These are phyloP conservation scores for Rhynchonycteris naso DNA, from an alignment of 2,797 vertebrate genomes.

Conservation along the genomic window DNA sequence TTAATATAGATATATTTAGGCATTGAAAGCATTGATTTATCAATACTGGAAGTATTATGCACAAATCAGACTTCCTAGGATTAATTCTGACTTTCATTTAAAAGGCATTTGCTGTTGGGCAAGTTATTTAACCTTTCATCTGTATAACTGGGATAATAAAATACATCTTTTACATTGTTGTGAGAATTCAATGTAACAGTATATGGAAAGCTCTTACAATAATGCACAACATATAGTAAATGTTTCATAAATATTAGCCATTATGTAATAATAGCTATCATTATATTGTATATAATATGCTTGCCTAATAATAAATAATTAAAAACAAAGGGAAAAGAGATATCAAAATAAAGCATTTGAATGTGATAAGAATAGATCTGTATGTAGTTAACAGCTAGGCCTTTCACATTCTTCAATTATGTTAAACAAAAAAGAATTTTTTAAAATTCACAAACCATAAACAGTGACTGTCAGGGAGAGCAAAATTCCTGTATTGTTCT, in stretches of 20 bases:
- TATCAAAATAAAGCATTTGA: conserved; percentile 49
- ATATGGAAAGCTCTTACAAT: conserved; percentile 41
- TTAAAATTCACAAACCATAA: not conserved
- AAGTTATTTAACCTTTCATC: conserved; percentile 65
- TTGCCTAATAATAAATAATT: conserved; percentile 52
- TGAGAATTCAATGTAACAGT: conserved; percentile 57
- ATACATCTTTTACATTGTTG: conserved; percentile 44
- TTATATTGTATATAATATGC: not conserved
- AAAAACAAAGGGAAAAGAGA: conserved; percentile 12
- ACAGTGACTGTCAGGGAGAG: not conserved
- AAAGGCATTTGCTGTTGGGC: conserved; percentile 31
- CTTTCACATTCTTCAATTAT: conserved; percentile 53
- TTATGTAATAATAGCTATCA: conserved; percentile 25
- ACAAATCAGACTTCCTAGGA: not conserved
- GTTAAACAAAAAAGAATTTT: conserved; percentile 28
- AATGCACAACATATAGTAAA: not conserved
- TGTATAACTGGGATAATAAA: conserved; percentile 65
- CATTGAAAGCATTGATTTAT: conserved; percentile 29
- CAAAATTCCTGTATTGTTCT: conserved; percentile 35
- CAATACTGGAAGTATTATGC: not conserved
- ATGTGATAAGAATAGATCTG: conserved; percentile 19
- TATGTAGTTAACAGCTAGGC: not conserved
- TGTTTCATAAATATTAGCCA: conserved; percentile 29
- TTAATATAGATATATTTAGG: conserved; percentile 23
- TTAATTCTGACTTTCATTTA: conserved; percentile 52